Conservation (phyloP, 1,140 invertebrate genomes). For the Pogonognathellus flavescens region DNA sequence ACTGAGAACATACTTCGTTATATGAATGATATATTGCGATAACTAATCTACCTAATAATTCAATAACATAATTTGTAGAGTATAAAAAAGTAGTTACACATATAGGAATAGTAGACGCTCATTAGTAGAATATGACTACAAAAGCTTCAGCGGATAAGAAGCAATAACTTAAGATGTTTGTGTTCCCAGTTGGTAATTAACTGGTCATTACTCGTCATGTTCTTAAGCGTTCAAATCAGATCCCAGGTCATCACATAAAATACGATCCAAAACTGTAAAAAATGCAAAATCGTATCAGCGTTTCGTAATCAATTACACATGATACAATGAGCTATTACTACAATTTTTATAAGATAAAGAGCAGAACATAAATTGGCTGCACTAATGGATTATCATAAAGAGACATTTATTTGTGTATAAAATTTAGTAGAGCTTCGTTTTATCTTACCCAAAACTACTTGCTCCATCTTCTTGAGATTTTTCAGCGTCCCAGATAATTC, state of each 20-base stretch:
- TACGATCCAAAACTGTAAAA: conserved; percentile 70
- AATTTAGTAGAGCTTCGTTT: no score
- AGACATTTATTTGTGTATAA: not conserved
- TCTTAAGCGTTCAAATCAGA: conserved; percentile 42
- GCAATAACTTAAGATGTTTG: conserved; percentile 3
- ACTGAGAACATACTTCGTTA: not conserved
- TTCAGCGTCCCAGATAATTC: conserved; percentile 75
- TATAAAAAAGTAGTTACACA: conserved; percentile 41
- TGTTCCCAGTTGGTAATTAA: conserved; percentile 18
- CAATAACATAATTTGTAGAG: conserved; percentile 37
- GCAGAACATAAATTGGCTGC: not conserved
- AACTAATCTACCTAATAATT: conserved; percentile 9
- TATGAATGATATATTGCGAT: conserved; percentile 26
- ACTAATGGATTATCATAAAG: not conserved
- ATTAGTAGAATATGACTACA: conserved; percentile 45
- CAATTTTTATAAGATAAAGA: not conserved
- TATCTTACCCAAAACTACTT: conserved; percentile 74
- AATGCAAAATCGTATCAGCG: conserved; percentile 41
- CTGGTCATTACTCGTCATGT: conserved; percentile 6
- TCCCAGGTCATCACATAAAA: conserved; percentile 68
- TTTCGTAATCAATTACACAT: not conserved
- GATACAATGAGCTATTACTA: not conserved
- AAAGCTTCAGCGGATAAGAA: conserved; percentile 37
- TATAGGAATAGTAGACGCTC: conserved; percentile 37
- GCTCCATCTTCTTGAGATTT: conserved; percentile 76